Percentiles rank a stretch among this genome's conserved stretches.
phyloP scores from a whole-genome alignment of 2,888 invertebrate genomes.

The Eremobia ochroleuca region DNA sequence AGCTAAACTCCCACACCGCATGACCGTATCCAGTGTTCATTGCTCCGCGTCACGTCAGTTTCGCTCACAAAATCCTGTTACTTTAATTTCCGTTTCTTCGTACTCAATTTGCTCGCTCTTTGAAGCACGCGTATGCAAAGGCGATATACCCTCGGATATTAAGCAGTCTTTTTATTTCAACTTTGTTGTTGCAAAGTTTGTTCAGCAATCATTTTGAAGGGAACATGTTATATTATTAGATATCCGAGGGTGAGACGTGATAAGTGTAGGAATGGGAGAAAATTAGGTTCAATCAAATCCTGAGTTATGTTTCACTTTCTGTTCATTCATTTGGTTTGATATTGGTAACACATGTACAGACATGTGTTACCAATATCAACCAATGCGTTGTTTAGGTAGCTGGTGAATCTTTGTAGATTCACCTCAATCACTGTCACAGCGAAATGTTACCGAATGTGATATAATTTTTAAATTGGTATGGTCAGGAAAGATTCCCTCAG shows the following conservation, averaged over 20 bases:
- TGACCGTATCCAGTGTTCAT: constrained; percentile 27
- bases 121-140: constrained; percentile 75
- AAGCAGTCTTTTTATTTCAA: constrained; percentile 64
- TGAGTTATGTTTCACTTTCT: constrained; percentile 1
- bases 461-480: neutral
- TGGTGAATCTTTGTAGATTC: too few relatives aligned
- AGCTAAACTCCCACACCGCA: neutral
- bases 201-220: constrained; percentile 52
- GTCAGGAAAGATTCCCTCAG: neutral
- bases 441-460: neutral
- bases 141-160: constrained; percentile 69
- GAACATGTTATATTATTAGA: constrained; percentile 39
- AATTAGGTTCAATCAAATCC: constrained; percentile 10
- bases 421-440: neutral
- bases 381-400: too few relatives aligned
- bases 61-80: constrained; percentile 64
- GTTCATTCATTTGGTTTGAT: neutral
- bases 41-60: constrained; percentile 15
- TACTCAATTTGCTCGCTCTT: constrained; percentile 78
- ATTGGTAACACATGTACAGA: neutral
- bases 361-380: too few relatives aligned
- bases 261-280: constrained; percentile 10
- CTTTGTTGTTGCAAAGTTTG: constrained; percentile 54
- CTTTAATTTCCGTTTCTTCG: constrained; percentile 85
- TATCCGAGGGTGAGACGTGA: neutral